Conservation (phyloP, 1,140 invertebrate genomes). For the Achatina immaculata region DNA sequence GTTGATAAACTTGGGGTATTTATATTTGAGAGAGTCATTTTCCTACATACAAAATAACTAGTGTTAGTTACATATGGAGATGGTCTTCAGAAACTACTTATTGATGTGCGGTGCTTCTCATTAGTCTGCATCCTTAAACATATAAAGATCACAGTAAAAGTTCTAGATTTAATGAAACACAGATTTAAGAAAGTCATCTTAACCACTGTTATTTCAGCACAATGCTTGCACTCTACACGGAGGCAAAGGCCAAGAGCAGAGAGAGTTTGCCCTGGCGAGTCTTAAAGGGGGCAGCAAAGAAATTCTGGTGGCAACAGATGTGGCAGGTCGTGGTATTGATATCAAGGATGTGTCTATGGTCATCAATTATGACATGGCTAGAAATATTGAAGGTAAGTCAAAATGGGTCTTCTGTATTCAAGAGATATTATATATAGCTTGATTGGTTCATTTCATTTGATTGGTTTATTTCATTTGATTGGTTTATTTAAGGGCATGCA, state of each 20-base stretch:
- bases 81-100: no score
- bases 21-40: no score
- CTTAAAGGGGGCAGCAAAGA: conserved; percentile 94
- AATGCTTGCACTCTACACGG: conserved; percentile 98
- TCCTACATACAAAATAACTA: no score
- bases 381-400: conserved; percentile 91
- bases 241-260: conserved; percentile 99
- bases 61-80: no score
- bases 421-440: neutral
- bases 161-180: no score
- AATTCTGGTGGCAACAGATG: conserved; percentile 99
- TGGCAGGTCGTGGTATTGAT: conserved; percentile 99
- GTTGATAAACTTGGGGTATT: no score
- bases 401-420: neutral
- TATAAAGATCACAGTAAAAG: no score
- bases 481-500: no score
- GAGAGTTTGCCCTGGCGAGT: conserved; percentile 97
- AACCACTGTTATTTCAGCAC: conserved; percentile 75
- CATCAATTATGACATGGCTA: conserved; percentile 99
- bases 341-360: conserved; percentile 99
- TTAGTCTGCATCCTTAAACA: no score
- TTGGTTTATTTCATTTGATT: neutral
- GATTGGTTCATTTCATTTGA: neutral
- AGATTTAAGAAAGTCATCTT: no score
- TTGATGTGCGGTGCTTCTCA: no score